Evolutionary conservation across 2,113 vertebrate species (phyloP).

Genomic region (Ophthalmolycus amberensis): DNA sequence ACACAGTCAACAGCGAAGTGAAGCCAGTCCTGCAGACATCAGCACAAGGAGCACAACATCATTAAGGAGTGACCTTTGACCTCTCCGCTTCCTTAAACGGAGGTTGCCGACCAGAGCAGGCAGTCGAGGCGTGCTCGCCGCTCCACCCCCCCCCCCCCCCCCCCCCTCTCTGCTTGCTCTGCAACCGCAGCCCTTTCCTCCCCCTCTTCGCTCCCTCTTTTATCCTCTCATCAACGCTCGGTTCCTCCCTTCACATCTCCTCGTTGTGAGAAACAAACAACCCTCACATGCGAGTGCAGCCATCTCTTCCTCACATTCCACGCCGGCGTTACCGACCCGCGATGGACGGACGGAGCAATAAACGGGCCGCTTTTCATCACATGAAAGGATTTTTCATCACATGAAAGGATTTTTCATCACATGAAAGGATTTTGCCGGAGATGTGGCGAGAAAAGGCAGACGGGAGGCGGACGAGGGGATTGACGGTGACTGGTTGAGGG

Average conservation of each 20-base stretch:
- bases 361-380: neutral
- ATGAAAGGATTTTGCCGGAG: neutral
- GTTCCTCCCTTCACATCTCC: conserved; percentile 27
- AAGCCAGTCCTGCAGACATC: neutral
- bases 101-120: conserved; percentile 26
- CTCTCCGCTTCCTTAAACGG: conserved; percentile 1
- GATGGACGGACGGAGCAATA: neutral
- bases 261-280: conserved; percentile 39
- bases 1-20: neutral
- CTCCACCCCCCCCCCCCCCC: neutral
- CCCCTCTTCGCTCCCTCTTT: neutral
- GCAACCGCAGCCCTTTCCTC: conserved; percentile 9
- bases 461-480: neutral
- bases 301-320: neutral
- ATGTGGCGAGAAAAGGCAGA: conserved; percentile 5
- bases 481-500: conserved; percentile 3
- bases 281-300: too few species aligned
- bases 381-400: neutral
- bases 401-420: neutral
- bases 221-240: conserved; percentile 47
- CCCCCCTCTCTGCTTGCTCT: neutral
- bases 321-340: neutral
- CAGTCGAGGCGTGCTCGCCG: neutral
- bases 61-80: conserved; percentile 66
- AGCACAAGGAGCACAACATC: conserved; percentile 47